A percentile compares a stretch with the other conserved stretches of the same genome.
Evolutionary conservation across 92 coral and sea anemone genomes (phyloP).

Genomic region (Epizoanthus scotinus): DNA sequence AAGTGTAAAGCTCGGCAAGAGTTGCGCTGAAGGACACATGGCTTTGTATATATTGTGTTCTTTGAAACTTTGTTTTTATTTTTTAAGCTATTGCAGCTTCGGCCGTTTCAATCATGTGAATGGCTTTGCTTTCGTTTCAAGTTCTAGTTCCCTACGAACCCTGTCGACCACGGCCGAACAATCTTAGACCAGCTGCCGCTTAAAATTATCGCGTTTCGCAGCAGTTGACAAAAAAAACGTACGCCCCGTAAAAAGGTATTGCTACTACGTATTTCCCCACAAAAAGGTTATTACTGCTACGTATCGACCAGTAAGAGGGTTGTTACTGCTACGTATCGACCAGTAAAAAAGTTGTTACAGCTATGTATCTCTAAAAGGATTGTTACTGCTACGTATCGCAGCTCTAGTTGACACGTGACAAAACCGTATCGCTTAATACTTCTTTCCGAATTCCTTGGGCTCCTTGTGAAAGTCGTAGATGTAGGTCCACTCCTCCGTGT

Average conservation of each 20-base stretch:
- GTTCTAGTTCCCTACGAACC: background rate
- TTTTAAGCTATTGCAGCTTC: too few species aligned
- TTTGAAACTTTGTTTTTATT: too few species aligned
- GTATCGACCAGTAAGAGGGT: background rate
- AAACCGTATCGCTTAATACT: conserved; percentile 38
- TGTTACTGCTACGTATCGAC: background rate
- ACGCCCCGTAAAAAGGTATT: background rate
- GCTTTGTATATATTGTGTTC: too few species aligned
- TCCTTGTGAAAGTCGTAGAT: conserved; percentile 76
- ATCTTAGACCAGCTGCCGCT: background rate
- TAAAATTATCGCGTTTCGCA: background rate
- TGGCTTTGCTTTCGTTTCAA: too few species aligned
- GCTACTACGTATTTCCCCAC: background rate
- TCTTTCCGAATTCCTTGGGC: conserved; percentile 63
- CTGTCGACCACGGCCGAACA: background rate
- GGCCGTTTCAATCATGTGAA: too few species aligned
- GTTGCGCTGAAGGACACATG: too few species aligned
- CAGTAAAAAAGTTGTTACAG: background rate
- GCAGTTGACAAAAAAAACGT: conserved; percentile 7
- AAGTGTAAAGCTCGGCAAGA: too few species aligned
- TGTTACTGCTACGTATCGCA: background rate
- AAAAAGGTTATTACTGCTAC: background rate
- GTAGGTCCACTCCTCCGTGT: conserved; percentile 74
- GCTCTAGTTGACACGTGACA: too few species aligned
- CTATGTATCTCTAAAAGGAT: background rate